These are phyloP conservation scores for Seriola dumerili DNA, from an alignment of 2,113 vertebrate species.

Conservation along the genomic window DNA sequence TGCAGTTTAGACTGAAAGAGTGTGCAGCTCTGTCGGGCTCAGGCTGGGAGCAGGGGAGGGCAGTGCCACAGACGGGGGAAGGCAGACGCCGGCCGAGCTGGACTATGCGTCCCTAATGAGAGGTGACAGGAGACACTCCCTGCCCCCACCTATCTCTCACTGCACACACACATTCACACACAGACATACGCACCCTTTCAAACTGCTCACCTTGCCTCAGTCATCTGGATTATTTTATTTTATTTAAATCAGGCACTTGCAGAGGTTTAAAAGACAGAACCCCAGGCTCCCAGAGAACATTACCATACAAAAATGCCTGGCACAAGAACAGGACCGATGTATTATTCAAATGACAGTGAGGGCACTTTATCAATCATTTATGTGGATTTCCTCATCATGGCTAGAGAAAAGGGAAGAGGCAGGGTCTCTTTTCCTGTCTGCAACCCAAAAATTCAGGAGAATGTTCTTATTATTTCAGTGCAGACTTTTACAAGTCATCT, in stretches of 20 bases:
- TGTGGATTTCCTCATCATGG: slow-evolving; percentile 69
- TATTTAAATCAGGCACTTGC: slow-evolving; percentile 36
- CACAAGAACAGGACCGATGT: slow-evolving; percentile 57
- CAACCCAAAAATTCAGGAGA: slow-evolving; percentile 7
- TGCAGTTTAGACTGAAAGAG: slow-evolving; percentile 47
- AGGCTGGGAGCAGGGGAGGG: slow-evolving; percentile 53
- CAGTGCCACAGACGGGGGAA: slow-evolving; percentile 52
- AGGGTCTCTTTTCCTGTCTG: slow-evolving; percentile 25
- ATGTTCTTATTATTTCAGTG: slow-evolving; percentile 12
- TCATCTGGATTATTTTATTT: slow-evolving; percentile 36
- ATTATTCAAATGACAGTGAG: slow-evolving; percentile 79
- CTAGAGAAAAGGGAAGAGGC: slow-evolving; percentile 35
- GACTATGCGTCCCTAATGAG: slow-evolving; percentile 79
- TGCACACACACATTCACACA: slow-evolving; percentile 27
- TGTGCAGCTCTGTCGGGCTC: slow-evolving; percentile 43
- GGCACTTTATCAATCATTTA: slow-evolving; percentile 79
- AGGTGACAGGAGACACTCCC: slow-evolving; percentile 81
- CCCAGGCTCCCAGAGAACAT: slow-evolving; percentile 26
- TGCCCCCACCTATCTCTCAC: slow-evolving; percentile 66
- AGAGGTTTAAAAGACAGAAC: slow-evolving; percentile 42
- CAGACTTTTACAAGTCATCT: slow-evolving; percentile 11
- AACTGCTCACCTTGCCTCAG: slow-evolving; percentile 54
- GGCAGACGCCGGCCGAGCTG: slow-evolving; percentile 65
- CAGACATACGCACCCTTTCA: slow-evolving; percentile 53
- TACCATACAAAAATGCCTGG: slow-evolving; percentile 60